Percentiles rank a stretch among this genome's conserved stretches.
Conservation (phyloP, 1,140 invertebrate genomes). For the Eueides isabella region DNA sequence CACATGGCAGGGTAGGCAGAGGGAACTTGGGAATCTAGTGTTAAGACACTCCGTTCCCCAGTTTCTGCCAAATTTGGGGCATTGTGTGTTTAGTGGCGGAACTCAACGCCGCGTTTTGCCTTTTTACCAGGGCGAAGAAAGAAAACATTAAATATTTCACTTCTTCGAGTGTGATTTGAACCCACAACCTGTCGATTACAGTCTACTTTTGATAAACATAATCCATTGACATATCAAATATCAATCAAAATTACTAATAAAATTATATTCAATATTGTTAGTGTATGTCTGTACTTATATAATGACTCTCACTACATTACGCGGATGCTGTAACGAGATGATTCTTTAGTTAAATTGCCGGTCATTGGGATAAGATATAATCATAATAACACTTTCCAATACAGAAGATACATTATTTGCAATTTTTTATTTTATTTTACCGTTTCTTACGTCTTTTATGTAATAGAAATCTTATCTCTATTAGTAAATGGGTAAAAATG, state of each 20-base stretch:
- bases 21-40: too few species aligned
- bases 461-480: conserved; percentile 8
- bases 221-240: background rate
- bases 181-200: too few species aligned
- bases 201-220: background rate
- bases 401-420: conserved; percentile 11
- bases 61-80: too few species aligned
- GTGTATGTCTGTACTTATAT: background rate
- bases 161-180: too few species aligned
- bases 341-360: background rate
- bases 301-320: conserved; percentile 24
- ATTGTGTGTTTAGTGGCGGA: too few species aligned
- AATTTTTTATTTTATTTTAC: conserved; percentile 19
- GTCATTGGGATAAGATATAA: background rate
- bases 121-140: too few species aligned
- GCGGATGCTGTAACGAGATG: conserved; percentile 24
- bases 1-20: too few species aligned
- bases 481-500: too few species aligned
- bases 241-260: background rate
- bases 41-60: too few species aligned
- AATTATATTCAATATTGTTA: background rate
- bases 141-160: too few species aligned
- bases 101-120: too few species aligned
- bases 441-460: background rate
- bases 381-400: conserved; percentile 15